Evolutionary conservation across 1,140 invertebrate genomes (phyloP).

Genomic region (Acyrthosiphon pisum): DNA sequence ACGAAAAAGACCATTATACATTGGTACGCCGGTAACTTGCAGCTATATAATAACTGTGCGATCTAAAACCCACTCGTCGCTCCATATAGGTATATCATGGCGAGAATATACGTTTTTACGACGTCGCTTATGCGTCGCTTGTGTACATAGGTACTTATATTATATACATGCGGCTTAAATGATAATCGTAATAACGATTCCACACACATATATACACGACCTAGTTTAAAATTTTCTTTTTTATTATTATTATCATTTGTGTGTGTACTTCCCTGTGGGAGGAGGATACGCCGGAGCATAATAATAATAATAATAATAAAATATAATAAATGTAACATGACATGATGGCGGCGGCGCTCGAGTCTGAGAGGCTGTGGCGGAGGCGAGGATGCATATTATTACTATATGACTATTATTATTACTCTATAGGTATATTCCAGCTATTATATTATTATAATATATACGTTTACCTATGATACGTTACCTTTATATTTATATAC

Average conservation of each 20-base stretch:
- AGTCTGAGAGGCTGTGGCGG: background rate
- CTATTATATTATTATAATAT: background rate
- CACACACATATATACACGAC: background rate
- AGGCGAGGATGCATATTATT: too few relatives aligned
- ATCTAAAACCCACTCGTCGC: slow-evolving; percentile 2
- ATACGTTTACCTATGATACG: background rate
- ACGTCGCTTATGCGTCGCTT: background rate
- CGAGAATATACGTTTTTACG: background rate
- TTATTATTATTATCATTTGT: background rate
- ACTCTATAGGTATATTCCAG: background rate
- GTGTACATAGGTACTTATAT: background rate
- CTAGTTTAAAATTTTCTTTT: background rate
- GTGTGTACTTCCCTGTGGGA: background rate
- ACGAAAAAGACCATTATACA: background rate
- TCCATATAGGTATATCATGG: background rate
- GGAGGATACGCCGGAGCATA: background rate
- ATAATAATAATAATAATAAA: too few relatives aligned
- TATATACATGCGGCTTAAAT: background rate
- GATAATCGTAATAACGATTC: background rate
- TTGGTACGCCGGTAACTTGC: background rate
- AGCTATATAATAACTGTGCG: background rate
- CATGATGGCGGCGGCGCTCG: background rate
- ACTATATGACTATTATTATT: background rate
- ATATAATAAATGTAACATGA: background rate
- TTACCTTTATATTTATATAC: background rate